A percentile compares a stretch with the other conserved stretches of the same genome.
Evolutionary conservation across 2,888 invertebrate species (phyloP).

Genomic region (Phortica magna): DNA sequence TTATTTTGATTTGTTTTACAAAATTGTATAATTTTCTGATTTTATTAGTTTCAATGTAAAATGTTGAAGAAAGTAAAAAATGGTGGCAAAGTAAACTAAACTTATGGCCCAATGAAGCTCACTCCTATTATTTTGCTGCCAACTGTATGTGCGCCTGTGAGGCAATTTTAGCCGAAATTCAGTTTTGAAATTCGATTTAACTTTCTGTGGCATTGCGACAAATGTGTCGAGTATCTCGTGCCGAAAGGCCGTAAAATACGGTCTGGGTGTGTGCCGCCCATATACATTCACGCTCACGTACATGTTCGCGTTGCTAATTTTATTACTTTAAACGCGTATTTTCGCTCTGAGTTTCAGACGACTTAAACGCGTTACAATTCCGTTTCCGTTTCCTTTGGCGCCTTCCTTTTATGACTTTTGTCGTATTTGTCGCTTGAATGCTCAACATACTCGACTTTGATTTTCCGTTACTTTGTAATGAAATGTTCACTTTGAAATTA

Average conservation of each 20-base stretch:
- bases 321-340: constrained; percentile 32
- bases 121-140: no score
- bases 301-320: constrained; percentile 51
- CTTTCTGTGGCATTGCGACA: constrained; percentile 37
- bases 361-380: constrained; percentile 61
- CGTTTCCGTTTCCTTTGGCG: constrained; percentile 56
- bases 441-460: constrained; percentile 22
- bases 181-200: constrained; percentile 16
- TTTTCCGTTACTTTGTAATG: constrained; percentile 2
- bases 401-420: constrained; percentile 1
- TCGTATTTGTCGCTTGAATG: constrained; percentile 48
- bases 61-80: no score
- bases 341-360: constrained; percentile 38
- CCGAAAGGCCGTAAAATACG: constrained; percentile 51
- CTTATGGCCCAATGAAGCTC: no score
- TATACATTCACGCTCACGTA: not conserved
- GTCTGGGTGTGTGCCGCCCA: not conserved
- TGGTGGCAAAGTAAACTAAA: no score
- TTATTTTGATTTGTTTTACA: no score
- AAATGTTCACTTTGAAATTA: no score
- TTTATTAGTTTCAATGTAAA: no score
- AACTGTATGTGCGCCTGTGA: constrained; percentile 45
- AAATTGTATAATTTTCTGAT: no score
- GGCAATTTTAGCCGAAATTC: not conserved
- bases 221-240: constrained; percentile 47